A percentile compares a stretch with the other conserved stretches of the same genome.
These are phyloP conservation scores for Myiozetetes cayanensis DNA, from an alignment of 2,113 vertebrate species.

Conservation along the genomic window DNA sequence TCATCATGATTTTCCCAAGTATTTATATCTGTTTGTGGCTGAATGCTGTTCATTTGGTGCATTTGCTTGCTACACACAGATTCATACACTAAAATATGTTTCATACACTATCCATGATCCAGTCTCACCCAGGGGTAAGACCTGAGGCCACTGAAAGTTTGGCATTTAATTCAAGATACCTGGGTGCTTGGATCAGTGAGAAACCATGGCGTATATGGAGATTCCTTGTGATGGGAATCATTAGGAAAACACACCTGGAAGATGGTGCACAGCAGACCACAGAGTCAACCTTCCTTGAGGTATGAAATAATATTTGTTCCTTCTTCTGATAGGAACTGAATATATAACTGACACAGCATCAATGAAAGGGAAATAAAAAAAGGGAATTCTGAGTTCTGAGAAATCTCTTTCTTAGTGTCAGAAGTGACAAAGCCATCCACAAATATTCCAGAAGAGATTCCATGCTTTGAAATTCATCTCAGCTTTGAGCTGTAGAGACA, in stretches of 20 bases:
- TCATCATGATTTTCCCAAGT: background rate
- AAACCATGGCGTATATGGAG: background rate
- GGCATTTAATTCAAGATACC: background rate
- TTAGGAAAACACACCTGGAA: background rate
- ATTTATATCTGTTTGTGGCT: background rate
- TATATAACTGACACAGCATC: background rate
- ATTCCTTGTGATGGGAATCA: too few relatives aligned
- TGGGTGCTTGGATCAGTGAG: background rate
- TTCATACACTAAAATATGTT: background rate
- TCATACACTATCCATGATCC: background rate
- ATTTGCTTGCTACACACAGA: background rate
- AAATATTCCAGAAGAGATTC: background rate
- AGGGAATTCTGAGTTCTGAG: background rate
- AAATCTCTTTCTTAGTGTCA: background rate
- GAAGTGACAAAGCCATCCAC: background rate
- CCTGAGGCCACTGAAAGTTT: background rate
- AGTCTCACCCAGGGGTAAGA: background rate
- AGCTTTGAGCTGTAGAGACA: background rate
- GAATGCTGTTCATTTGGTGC: background rate
- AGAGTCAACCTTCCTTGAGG: background rate
- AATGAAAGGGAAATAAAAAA: background rate
- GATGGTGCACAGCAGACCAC: background rate
- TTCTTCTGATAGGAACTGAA: background rate
- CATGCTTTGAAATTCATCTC: background rate
- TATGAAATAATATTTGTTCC: background rate